Evolutionary conservation across 2,113 vertebrate genomes (phyloP).

Genomic region (Scopus umbretta): DNA sequence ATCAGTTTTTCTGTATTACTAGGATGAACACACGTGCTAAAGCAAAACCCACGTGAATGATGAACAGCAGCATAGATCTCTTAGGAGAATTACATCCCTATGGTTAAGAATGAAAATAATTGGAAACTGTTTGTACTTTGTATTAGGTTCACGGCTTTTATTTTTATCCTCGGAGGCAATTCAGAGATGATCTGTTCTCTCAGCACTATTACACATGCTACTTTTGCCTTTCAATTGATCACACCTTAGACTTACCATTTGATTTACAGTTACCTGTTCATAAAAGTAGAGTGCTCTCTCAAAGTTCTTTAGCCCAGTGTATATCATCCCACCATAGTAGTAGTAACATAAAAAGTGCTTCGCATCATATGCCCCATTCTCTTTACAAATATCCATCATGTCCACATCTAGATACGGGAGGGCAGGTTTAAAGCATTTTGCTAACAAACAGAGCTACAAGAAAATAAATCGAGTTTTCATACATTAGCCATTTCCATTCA

Average conservation of each 20-base stretch:
- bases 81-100: neutral
- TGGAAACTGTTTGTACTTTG: neutral
- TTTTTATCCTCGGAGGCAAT: neutral
- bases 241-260: neutral
- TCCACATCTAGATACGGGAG: conserved; percentile 96
- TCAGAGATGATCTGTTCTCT: neutral
- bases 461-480: conserved; percentile 43
- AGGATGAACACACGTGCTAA: neutral
- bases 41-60: neutral
- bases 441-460: conserved; percentile 94
- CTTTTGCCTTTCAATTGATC: neutral
- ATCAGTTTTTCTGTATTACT: neutral
- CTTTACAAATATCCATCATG: conserved; percentile 99
- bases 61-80: neutral
- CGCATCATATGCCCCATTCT: conserved; percentile 97
- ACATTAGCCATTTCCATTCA: neutral
- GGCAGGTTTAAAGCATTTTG: conserved; percentile 98
- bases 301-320: conserved; percentile 98
- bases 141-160: neutral
- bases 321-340: conserved; percentile 99
- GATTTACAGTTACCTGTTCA: conserved; percentile 84
- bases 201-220: neutral
- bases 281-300: conserved; percentile 99
- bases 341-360: conserved; percentile 99
- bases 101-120: neutral